Evolutionary conservation across 2,888 invertebrate species (phyloP), one percentile per base, ranked within the genome.

Genomic region (Andrena fulva): DNA sequence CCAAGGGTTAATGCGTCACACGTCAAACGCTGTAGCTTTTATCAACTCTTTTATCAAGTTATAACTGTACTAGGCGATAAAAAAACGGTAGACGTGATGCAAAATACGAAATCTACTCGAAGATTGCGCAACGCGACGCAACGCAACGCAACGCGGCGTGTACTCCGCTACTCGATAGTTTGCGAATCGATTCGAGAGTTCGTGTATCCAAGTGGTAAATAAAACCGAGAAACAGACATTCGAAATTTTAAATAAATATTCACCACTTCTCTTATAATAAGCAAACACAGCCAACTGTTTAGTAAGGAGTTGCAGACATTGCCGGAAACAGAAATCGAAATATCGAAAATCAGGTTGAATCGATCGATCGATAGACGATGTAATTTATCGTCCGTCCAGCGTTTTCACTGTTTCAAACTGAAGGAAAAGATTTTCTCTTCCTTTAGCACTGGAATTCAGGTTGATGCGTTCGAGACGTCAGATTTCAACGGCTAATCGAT

Each of bases 401-500:
- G 4, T 42, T 42, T 42, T 16, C 16, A 16, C 5, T 5, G 42
- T 42, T 42, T 42, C 42, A 42, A 42, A 42, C 12, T 16, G 12
- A 42, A 42, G 4, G 16, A 5, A 54, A 54, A 20, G 60, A n/a
- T 60, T 27, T n/a, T 12, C 27, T 27, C 0, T 12, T 63, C 24
- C 6, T 12, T 20, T 12, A 24, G 2, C 12, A 12, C 24, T 48
- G 2, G 7, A 29, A 0, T 12, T 5, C n/a, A 16, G 5, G 24
- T 24, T 10, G 1, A 0, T 7, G n/a, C 16, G 12, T 5, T 7
- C 2, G 4, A 56, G 2, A 24, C 10, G 4, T 20, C 2, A 29
- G 31, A 60, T 66, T 66, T 68, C 12, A 10, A 12, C n/a, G 48
- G 10, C 8, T 20, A 54, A n/a, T 50, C 56, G 75, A 77, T 66